phyloP scores from a whole-genome alignment of 1,140 invertebrate species.

The Drosophila malerkotliana region DNA sequence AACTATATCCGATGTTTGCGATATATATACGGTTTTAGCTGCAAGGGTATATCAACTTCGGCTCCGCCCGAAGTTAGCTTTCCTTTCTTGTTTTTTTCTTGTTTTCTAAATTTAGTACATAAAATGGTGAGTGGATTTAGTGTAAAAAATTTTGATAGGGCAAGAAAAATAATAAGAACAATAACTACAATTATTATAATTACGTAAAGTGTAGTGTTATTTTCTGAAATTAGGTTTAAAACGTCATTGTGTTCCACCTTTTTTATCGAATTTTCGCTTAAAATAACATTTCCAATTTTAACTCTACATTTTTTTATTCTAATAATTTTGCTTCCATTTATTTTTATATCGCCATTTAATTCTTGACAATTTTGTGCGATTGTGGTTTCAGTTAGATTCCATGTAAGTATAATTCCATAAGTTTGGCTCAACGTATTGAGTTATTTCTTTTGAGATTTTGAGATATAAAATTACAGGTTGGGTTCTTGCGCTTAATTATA shows the following conservation, averaged over 20 bases:
- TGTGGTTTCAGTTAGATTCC: conserved; percentile 12
- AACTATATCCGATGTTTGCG: too few relatives aligned
- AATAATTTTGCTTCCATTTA: conserved; percentile 4
- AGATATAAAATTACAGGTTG: not conserved
- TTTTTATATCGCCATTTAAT: not conserved
- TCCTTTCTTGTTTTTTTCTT: too few relatives aligned
- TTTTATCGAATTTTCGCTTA: not conserved
- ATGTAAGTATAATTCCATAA: conserved; percentile 8
- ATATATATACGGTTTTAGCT: too few relatives aligned
- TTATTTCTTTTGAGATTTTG: not conserved
- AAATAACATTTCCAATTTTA: conserved; percentile 1
- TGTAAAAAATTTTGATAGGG: not conserved
- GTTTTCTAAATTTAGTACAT: not conserved
- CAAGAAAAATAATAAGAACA: not conserved
- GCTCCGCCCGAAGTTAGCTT: too few relatives aligned
- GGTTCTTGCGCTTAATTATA: not conserved
- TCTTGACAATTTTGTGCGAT: not conserved
- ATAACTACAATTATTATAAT: conserved; percentile 1
- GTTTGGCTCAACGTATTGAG: not conserved
- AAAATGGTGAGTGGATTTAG: conserved; percentile 4
- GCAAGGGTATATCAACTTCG: too few relatives aligned
- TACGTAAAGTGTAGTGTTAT: conserved; percentile 4
- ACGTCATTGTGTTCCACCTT: not conserved
- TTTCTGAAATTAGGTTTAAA: conserved; percentile 4
- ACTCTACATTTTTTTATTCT: too few relatives aligned